These are phyloP conservation scores for Sitodiplosis mosellana DNA, from an alignment of 1,140 invertebrate species.

Conservation along the genomic window DNA sequence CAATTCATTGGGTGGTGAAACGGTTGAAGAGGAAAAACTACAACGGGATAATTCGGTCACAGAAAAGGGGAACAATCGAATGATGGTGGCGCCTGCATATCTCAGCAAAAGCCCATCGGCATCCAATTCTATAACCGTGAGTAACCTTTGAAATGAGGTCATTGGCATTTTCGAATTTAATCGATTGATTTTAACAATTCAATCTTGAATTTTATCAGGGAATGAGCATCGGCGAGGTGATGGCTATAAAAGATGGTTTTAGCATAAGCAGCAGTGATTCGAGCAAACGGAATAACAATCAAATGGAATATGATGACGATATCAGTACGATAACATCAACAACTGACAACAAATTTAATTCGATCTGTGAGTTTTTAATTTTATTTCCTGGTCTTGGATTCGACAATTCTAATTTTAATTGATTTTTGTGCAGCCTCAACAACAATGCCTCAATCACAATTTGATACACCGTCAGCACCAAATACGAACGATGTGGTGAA, in stretches of 20 bases:
- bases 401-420: background rate
- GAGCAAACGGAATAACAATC: conserved; percentile 18
- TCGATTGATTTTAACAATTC: too few relatives aligned
- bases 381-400: too few relatives aligned
- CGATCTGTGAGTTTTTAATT: background rate
- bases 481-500: background rate
- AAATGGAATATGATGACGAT: conserved; percentile 1
- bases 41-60: conserved; percentile 18
- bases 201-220: conserved; percentile 32
- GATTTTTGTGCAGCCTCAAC: background rate
- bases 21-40: conserved; percentile 22
- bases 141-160: too few relatives aligned
- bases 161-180: too few relatives aligned
- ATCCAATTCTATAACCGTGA: conserved; percentile 29
- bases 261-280: conserved; percentile 32
- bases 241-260: conserved; percentile 37
- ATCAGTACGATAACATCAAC: conserved; percentile 2
- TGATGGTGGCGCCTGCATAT: conserved; percentile 5
- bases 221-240: conserved; percentile 36
- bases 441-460: background rate
- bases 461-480: background rate
- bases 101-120: conserved; percentile 25
- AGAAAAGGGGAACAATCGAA: background rate
- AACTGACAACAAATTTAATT: conserved; percentile 1
- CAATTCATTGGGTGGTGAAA: conserved; percentile 10